A percentile compares a stretch with the other conserved stretches of the same genome.
Evolutionary conservation across 2,888 invertebrate genomes (phyloP).

Genomic region (Aphidius colemani): DNA sequence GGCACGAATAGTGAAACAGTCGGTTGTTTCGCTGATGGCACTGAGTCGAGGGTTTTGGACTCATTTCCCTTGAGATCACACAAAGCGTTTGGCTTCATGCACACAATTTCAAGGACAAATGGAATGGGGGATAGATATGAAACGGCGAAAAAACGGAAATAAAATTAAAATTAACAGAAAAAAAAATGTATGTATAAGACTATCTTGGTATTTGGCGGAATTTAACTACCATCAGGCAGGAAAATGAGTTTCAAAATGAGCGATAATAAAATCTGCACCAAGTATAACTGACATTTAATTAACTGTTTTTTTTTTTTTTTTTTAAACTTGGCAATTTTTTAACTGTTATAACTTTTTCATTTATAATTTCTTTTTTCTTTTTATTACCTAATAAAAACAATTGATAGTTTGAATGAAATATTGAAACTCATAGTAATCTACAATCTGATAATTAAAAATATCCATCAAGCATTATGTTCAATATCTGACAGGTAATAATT

Average conservation of each 20-base stretch:
- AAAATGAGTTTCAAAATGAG: slow-evolving; percentile 27
- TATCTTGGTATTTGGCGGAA: slow-evolving; percentile 24
- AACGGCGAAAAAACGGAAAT: neutral
- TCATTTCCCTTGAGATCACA: slow-evolving; percentile 32
- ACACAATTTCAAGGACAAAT: neutral
- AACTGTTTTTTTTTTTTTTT: slow-evolving; percentile 19
- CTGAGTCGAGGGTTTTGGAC: slow-evolving; percentile 21
- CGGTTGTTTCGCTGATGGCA: slow-evolving; percentile 8
- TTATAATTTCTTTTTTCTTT: neutral
- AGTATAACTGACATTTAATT: slow-evolving; percentile 32
- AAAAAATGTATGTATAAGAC: neutral
- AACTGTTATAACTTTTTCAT: neutral
- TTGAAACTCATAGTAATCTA: no score
- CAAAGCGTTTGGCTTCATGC: neutral
- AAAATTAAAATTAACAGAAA: slow-evolving; percentile 11
- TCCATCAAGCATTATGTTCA: no score
- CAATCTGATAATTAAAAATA: no score
- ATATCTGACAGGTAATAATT: slow-evolving; percentile 9
- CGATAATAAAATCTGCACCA: slow-evolving; percentile 10
- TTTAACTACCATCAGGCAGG: slow-evolving; percentile 20
- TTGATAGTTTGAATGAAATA: no score
- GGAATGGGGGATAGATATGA: slow-evolving; percentile 13
- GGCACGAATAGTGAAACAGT: slow-evolving; percentile 24
- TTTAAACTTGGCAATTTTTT: neutral
- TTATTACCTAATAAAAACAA: neutral